phyloP scores from a whole-genome alignment of 2,113 vertebrate genomes.

The Gallinago media region DNA sequence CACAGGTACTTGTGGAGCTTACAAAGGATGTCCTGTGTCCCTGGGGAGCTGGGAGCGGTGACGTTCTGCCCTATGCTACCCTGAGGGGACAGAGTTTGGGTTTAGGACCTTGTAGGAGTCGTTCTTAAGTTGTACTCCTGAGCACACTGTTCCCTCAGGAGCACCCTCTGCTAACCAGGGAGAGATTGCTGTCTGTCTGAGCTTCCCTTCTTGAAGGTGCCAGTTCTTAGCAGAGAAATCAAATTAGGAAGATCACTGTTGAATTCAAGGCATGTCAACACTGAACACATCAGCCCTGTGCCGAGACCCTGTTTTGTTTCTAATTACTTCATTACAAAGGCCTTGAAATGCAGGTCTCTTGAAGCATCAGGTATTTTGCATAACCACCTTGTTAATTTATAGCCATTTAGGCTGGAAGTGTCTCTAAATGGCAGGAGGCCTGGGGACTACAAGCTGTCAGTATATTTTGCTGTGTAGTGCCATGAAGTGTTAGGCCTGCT shows the following conservation, averaged over 20 bases:
- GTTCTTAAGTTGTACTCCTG: neutral
- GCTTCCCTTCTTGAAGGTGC: neutral
- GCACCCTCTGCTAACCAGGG: neutral
- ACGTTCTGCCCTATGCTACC: fast-evolving
- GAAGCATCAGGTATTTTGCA: neutral
- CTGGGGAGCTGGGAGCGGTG: neutral
- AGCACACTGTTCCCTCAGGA: neutral
- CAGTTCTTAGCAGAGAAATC: neutral
- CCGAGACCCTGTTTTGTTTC: neutral
- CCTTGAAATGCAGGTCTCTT: neutral
- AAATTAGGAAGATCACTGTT: neutral
- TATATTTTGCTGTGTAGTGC: neutral
- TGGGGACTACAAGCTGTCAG: neutral
- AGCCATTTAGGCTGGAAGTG: neutral
- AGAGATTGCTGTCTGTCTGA: neutral
- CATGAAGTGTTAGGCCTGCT: neutral
- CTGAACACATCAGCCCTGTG: neutral
- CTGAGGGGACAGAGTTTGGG: neutral
- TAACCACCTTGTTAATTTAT: neutral
- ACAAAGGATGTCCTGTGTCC: neutral
- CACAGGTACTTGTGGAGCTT: neutral
- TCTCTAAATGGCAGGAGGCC: neutral
- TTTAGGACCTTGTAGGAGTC: fast-evolving
- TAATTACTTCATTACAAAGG: neutral
- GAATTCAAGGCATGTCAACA: neutral